Conservation (phyloP, 2,888 invertebrate species). For the Yponomeuta cagnagella region DNA sequence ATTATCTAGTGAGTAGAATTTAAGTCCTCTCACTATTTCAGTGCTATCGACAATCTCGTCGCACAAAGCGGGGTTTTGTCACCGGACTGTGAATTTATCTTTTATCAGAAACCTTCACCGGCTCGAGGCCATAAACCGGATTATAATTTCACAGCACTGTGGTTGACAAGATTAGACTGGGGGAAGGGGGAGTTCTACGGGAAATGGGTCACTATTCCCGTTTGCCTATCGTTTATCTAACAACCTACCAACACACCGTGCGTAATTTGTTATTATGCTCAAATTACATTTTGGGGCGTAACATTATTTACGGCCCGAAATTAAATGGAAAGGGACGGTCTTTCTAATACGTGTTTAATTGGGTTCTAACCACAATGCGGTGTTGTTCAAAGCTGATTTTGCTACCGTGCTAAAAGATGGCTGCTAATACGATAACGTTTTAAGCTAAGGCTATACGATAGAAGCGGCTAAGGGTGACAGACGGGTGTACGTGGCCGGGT, state of each 20-base stretch:
- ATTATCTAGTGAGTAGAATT: conserved; percentile 31
- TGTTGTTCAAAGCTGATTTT: background rate
- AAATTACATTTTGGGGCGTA: background rate
- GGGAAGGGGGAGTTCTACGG: background rate
- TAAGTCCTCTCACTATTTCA: conserved; percentile 27
- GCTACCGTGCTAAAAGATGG: background rate
- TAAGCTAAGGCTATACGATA: background rate
- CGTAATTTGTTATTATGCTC: conserved; percentile 1
- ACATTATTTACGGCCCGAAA: background rate
- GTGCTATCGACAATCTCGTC: conserved; percentile 20
- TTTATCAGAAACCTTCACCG: background rate
- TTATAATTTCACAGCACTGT: background rate
- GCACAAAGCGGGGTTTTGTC: conserved; percentile 14
- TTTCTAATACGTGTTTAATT: background rate
- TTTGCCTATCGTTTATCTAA: background rate
- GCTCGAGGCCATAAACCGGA: background rate
- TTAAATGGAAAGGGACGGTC: background rate
- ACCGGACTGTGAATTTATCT: conserved; percentile 6
- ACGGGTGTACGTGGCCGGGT: background rate
- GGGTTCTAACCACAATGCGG: background rate
- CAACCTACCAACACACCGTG: background rate
- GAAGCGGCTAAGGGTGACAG: background rate
- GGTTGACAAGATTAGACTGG: background rate
- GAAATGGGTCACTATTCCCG: background rate
- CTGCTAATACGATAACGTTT: background rate